These are phyloP conservation scores for Zele albiditarsus DNA, from an alignment of 2,888 invertebrate genomes.

Conservation along the genomic window DNA sequence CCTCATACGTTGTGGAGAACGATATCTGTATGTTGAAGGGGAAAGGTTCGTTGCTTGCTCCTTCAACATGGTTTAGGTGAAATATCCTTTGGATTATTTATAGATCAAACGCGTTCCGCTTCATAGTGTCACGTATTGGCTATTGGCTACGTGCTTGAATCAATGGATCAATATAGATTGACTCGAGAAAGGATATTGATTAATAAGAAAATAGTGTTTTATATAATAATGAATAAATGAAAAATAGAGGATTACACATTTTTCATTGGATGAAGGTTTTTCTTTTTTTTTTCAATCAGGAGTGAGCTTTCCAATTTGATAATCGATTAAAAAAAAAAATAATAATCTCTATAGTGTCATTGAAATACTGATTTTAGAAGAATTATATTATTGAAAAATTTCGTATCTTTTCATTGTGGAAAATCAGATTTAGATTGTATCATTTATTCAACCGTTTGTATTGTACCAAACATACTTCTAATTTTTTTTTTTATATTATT, in stretches of 20 bases:
- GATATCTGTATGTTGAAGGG: slow-evolving; percentile 25
- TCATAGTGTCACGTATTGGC: slow-evolving; percentile 37
- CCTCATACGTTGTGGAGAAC: slow-evolving; percentile 23
- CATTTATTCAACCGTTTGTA: no score
- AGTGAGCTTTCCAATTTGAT: no score
- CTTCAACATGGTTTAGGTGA: slow-evolving; percentile 16
- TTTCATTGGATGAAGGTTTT: no score
- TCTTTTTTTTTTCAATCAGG: no score
- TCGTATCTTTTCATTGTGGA: no score
- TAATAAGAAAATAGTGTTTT: neutral
- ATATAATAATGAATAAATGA: neutral
- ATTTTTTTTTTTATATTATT: no score
- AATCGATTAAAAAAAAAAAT: no score
- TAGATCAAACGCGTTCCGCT: slow-evolving; percentile 21
- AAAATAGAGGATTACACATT: neutral
- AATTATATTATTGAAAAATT: no score
- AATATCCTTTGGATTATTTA: slow-evolving; percentile 16
- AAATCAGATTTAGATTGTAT: no score
- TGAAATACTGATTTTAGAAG: no score
- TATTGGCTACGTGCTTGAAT: slow-evolving; percentile 30
- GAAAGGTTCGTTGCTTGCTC: neutral
- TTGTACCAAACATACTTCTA: no score
- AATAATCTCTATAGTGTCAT: no score
- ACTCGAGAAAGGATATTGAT: neutral
- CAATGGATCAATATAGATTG: slow-evolving; percentile 35